Evolutionary conservation across 2,797 vertebrate genomes (phyloP), one percentile per base, ranked within the genome.

Genomic region (Setipinna tenuifilis): DNA sequence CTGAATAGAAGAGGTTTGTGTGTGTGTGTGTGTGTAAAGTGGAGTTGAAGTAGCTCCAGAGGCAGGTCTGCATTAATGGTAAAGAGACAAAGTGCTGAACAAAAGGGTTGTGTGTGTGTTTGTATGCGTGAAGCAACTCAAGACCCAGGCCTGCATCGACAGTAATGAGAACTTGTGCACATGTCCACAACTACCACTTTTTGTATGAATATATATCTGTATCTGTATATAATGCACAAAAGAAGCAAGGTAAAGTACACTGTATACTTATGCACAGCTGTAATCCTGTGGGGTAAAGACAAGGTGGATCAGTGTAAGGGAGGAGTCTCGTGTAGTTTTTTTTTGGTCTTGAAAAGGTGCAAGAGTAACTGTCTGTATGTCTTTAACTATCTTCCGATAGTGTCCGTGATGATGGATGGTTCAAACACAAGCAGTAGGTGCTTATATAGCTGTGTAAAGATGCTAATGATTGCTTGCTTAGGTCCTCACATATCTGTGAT

Each of bases 91-190:
- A 54, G 50, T 54, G 35, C 35, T 41, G 35, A 41, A 41, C 35
- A n/a, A 48, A 48, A 10, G 50, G 7, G 50, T 54, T 54, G 50
- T 54, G 9, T 54, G 9, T 54, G 50, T 54, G 35, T 41, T 2
- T 41, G 35, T 41, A 5, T 54, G 9, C 9, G 9, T 54, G 87
- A 96, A 96, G 59, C 96, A 95, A 87, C 94, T 99, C 9, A 95
- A 96, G 93, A 97, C 98, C 81, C 98, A 99, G 94, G 95, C 93
- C 0, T 93, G 97, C 6, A 91, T 99, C 82, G 97, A 98, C 93
- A 97, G 96, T 92, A 99, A 98, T 89, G 98, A 99, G 90, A 99
- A 98, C 71, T 31, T 28, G 28, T 16, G 68, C 68, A 75, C 31
- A 75, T 21, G 35, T 44, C 71, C 31, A 44, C 31, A 54, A 54